Base-by-base conservation (phyloP, 2,888 invertebrate species). In the Adelphocoris suturalis region DNA sequence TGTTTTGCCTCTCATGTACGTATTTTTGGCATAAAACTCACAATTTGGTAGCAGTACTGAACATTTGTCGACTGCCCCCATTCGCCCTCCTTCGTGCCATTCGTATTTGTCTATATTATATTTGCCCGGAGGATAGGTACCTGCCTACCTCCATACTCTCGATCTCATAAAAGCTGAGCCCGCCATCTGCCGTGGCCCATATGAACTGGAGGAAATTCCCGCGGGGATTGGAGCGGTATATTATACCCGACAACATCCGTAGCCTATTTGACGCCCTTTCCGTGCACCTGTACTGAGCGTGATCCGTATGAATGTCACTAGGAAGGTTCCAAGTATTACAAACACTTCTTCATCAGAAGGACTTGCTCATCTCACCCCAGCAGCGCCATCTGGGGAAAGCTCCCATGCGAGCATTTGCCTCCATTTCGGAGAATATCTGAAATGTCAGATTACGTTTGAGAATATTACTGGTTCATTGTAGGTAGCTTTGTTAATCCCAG, bases 311-410 rank as follows among this genome's bases (percentile, higher is more conserved):
- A 68, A 68, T 68, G 68, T 68, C 68, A 68, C 68, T 12, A 68
- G 68, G 68, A 68, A 68, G 68, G 68, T 68, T 19, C 68, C 68
- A 27, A 68, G 68, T 68, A 68, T 68, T 68, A 68, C 68, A 68
- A 68, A 68, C 68, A 68, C 68, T 68, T 68, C 19, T 68, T 68
- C 68, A 68, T 68, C 68, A 68, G 68, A 23, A 5, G 37, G 3
- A 13, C 57, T 5, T 19, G 23, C 68, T 68, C 68, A 68, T 68
- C 68, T 68, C 68, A 27, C 68, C 16, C 61, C 0, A n/a, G 57
- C n/a, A 57, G 68, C 68, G 68, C 68, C 68, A 68, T 4, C 68
- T 68, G 68, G 23, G 23, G 0, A 68, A 68, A 68, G 68, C 68
- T 23, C 23, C 27, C 12, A 23, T 23, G 19, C 68, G 5, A 11